These are phyloP conservation scores for Drosophila subpulchrella DNA, from an alignment of 1,140 invertebrate genomes.

Conservation along the genomic window DNA sequence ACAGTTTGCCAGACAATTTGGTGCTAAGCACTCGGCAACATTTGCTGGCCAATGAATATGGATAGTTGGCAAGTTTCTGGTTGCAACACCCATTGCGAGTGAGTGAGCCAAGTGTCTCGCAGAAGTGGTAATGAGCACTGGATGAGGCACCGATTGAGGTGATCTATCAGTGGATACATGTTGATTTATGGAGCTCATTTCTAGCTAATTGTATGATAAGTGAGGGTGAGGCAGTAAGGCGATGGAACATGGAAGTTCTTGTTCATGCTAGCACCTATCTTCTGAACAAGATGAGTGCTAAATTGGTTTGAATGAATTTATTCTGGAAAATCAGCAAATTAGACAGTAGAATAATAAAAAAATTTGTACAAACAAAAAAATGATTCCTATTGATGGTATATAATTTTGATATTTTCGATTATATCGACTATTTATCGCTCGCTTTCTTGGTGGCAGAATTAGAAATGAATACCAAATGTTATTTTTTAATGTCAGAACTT, in stretches of 20 bases:
- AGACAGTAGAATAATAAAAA: too few species aligned
- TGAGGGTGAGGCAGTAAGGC: constrained; percentile 9
- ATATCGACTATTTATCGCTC: too few species aligned
- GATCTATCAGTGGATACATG: constrained; percentile 21
- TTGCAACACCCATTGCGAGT: constrained; percentile 27
- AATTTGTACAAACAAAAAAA: too few species aligned
- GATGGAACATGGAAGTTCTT: neutral
- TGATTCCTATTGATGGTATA: too few species aligned
- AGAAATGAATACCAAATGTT: too few species aligned
- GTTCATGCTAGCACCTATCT: neutral
- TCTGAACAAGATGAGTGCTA: too few species aligned
- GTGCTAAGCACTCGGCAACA: constrained; percentile 41
- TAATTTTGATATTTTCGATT: too few species aligned
- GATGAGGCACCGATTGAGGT: constrained; percentile 21
- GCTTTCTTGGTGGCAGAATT: too few species aligned
- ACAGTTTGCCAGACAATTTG: constrained; percentile 74
- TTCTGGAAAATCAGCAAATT: too few species aligned
- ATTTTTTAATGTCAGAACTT: too few species aligned
- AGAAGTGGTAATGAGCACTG: constrained; percentile 32
- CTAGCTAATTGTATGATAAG: constrained; percentile 19
- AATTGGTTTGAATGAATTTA: too few species aligned
- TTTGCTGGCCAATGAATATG: constrained; percentile 8
- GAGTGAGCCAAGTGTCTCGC: constrained; percentile 37
- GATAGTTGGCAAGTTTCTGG: neutral
- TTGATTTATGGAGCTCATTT: constrained; percentile 29